phyloP scores from a whole-genome alignment of 2,888 invertebrate genomes.

The Pediacus dermestoides region DNA sequence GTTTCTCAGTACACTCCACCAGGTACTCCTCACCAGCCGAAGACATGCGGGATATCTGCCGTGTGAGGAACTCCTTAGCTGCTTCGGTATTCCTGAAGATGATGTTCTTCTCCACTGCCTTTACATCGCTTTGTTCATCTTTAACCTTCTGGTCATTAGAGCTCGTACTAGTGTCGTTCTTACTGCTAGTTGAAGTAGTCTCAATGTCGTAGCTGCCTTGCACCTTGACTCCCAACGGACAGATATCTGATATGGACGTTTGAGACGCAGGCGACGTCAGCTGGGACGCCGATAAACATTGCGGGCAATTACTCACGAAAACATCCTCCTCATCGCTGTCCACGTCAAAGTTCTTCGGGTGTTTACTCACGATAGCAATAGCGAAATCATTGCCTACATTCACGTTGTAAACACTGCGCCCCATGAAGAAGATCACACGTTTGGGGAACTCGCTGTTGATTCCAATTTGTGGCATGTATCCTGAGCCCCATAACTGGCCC shows the following conservation, averaged over 20 bases:
- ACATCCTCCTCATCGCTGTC: constrained; percentile 62
- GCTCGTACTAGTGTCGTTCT: constrained; percentile 34
- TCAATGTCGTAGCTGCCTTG: constrained; percentile 48
- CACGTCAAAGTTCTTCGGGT: constrained; percentile 48
- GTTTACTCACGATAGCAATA: constrained; percentile 65
- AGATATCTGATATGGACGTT: constrained; percentile 61
- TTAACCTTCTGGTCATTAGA: constrained; percentile 36
- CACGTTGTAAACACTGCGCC: constrained; percentile 64
- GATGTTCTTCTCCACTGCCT: constrained; percentile 52
- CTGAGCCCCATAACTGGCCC: constrained; percentile 69
- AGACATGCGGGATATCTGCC: constrained; percentile 70
- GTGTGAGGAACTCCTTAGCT: constrained; percentile 70
- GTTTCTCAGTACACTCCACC: constrained; percentile 63
- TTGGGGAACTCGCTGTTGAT: constrained; percentile 59
- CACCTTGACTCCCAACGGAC: constrained; percentile 60
- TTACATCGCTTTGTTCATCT: constrained; percentile 25
- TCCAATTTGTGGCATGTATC: constrained; percentile 64
- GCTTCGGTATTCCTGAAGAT: constrained; percentile 77
- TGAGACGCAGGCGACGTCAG: constrained; percentile 58
- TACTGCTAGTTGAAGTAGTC: constrained; percentile 39
- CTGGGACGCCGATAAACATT: constrained; percentile 58
- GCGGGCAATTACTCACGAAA: constrained; percentile 64
- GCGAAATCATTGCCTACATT: constrained; percentile 76
- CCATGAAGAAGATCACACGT: constrained; percentile 66
- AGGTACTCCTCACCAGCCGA: constrained; percentile 66